Evolutionary conservation across 2,797 vertebrate species (phyloP).

Genomic region (Poeciliopsis infans): DNA sequence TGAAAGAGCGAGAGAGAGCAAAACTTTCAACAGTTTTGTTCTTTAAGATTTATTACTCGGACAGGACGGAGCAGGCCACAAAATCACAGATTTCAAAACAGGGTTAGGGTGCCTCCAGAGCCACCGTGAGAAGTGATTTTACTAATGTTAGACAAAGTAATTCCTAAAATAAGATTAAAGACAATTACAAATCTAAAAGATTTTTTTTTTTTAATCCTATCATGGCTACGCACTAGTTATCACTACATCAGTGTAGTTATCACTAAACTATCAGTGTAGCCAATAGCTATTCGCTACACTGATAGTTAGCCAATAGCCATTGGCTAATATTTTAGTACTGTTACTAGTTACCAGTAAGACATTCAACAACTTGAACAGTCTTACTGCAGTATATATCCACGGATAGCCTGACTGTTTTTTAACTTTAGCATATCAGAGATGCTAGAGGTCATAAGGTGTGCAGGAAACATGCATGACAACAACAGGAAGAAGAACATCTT

Average conservation of each 20-base stretch:
- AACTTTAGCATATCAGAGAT: background rate
- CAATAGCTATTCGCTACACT: too few species aligned
- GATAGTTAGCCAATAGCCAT: too few species aligned
- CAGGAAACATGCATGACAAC: background rate
- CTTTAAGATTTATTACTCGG: too few species aligned
- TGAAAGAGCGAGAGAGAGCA: background rate
- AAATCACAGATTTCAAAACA: too few species aligned
- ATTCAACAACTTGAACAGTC: background rate
- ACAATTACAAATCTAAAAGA: background rate
- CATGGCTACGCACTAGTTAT: too few species aligned
- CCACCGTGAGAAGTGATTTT: background rate
- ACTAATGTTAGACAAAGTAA: background rate
- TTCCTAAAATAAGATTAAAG: background rate
- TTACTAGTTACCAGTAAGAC: background rate
- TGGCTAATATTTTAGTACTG: background rate
- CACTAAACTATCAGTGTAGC: too few species aligned
- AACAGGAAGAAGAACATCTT: background rate
- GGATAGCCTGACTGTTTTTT: too few species aligned
- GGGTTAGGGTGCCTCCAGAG: too few species aligned
- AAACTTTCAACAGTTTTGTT: background rate
- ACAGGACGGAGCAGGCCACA: too few species aligned
- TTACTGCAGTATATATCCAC: background rate
- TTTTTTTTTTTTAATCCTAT: too few species aligned
- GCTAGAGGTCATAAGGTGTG: background rate
- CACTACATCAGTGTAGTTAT: too few species aligned